These are phyloP conservation scores for Microctonus hyperodae DNA, from an alignment of 2,888 invertebrate genomes.

Conservation along the genomic window DNA sequence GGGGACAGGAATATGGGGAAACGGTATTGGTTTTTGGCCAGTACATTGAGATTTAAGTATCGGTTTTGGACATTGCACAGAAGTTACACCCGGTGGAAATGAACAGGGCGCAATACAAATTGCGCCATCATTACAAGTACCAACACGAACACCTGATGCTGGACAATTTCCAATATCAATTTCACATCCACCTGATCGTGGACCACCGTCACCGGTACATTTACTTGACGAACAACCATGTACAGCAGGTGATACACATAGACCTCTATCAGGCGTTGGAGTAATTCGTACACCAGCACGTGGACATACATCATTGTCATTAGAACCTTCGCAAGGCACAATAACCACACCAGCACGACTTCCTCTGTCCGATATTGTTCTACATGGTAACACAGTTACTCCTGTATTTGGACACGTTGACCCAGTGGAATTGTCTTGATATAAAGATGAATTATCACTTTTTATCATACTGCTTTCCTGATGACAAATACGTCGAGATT, in stretches of 20 bases:
- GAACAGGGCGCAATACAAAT: constrained; percentile 51
- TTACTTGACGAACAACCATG: constrained; percentile 35
- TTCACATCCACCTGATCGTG: constrained; percentile 47
- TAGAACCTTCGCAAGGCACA: constrained; percentile 55
- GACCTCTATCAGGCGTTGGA: constrained; percentile 54
- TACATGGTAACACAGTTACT: constrained; percentile 54
- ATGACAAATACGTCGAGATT: constrained; percentile 60
- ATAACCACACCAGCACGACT: constrained; percentile 56
- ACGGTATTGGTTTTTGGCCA: constrained; percentile 49
- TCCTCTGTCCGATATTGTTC: constrained; percentile 51
- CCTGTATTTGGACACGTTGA: constrained; percentile 54
- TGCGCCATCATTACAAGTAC: constrained; percentile 50
- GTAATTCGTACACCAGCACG: constrained; percentile 53
- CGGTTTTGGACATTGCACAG: constrained; percentile 48
- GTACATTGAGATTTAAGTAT: constrained; percentile 44
- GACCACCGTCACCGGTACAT: constrained; percentile 42
- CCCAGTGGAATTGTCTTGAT: constrained; percentile 26
- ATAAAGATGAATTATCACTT: not conserved
- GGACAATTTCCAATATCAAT: constrained; percentile 47
- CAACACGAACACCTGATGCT: constrained; percentile 51
- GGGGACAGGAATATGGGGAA: constrained; percentile 58
- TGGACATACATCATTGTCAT: constrained; percentile 45
- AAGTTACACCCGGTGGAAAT: constrained; percentile 46
- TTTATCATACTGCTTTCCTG: constrained; percentile 34
- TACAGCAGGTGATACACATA: constrained; percentile 54